phyloP scores from a whole-genome alignment of 2,113 vertebrate species.

The Synchiropus splendidus region DNA sequence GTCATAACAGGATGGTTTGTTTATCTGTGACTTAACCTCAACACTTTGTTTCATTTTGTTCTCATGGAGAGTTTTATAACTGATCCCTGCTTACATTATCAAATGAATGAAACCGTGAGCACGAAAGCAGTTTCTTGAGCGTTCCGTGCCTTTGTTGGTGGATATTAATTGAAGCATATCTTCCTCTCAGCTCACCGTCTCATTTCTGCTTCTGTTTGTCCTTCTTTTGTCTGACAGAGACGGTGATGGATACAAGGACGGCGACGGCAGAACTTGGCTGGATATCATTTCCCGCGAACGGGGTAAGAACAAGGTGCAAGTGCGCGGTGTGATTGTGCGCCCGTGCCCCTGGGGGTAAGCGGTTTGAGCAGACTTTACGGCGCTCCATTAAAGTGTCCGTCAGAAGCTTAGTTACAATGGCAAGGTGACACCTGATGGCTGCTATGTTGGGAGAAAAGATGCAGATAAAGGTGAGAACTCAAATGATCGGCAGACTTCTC shows the following conservation, averaged over 20 bases:
- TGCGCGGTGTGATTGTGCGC: slow-evolving; percentile 9
- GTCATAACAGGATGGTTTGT: too few relatives aligned
- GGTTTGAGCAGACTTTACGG: slow-evolving; percentile 37
- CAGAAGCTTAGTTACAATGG: slow-evolving; percentile 54
- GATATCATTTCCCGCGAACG: slow-evolving; percentile 89
- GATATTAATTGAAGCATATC: not conserved
- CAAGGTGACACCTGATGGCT: slow-evolving; percentile 56
- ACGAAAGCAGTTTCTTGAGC: too few relatives aligned
- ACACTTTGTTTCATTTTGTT: too few relatives aligned
- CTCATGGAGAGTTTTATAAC: too few relatives aligned
- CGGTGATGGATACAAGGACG: slow-evolving; percentile 91
- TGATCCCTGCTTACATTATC: too few relatives aligned
- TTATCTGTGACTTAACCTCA: too few relatives aligned
- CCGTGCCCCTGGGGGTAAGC: slow-evolving; percentile 22
- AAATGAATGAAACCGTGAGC: too few relatives aligned
- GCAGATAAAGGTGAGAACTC: slow-evolving; percentile 3
- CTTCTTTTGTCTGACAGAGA: slow-evolving; percentile 70
- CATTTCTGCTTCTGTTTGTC: slow-evolving; percentile 8
- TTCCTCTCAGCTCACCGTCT: slow-evolving; percentile 11
- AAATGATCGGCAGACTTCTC: slow-evolving; percentile 9
- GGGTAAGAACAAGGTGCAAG: slow-evolving; percentile 72
- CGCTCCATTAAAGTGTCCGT: slow-evolving; percentile 48
- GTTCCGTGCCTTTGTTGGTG: too few relatives aligned
- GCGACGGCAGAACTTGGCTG: slow-evolving; percentile 93
- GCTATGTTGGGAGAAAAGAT: slow-evolving; percentile 26